Percentiles rank a stretch among this genome's conserved stretches.
phyloP scores from a whole-genome alignment of 2,113 vertebrate genomes.

The Brienomyrus brachyistius region DNA sequence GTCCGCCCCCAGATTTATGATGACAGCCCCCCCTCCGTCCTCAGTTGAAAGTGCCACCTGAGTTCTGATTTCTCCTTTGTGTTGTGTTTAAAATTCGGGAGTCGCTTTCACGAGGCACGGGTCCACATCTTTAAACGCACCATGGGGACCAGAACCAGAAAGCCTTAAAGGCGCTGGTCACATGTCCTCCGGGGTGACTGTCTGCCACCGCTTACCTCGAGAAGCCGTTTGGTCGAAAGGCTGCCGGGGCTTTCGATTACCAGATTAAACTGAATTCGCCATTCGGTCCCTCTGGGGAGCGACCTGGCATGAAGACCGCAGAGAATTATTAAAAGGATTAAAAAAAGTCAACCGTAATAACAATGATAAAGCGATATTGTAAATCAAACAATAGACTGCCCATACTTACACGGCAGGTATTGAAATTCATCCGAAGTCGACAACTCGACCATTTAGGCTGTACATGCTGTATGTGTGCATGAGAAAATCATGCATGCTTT shows the following conservation, averaged over 20 bases:
- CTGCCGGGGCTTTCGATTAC: not conserved
- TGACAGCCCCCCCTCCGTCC: not conserved
- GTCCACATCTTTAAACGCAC: not conserved
- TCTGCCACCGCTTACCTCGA: not conserved
- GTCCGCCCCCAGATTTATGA: conserved; percentile 8
- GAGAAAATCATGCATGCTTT: not conserved
- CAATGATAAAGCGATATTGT: not conserved
- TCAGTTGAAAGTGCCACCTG: not conserved
- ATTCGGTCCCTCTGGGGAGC: not conserved
- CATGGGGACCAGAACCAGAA: not conserved
- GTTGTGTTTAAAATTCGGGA: not conserved
- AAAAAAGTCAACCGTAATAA: not conserved
- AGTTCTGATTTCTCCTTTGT: not conserved
- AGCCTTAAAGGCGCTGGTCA: not conserved
- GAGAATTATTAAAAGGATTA: not conserved
- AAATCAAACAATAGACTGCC: not conserved
- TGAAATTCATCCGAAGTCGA: not conserved
- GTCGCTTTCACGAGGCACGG: not conserved
- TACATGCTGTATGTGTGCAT: not conserved
- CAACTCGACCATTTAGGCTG: not conserved
- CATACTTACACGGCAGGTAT: not conserved
- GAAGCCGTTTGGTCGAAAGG: not conserved
- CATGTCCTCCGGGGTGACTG: not conserved
- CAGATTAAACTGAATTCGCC: not conserved
- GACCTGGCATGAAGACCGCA: not conserved